Evolutionary conservation across 2,888 invertebrate species (phyloP).

Genomic region (Terebella lapidaria): DNA sequence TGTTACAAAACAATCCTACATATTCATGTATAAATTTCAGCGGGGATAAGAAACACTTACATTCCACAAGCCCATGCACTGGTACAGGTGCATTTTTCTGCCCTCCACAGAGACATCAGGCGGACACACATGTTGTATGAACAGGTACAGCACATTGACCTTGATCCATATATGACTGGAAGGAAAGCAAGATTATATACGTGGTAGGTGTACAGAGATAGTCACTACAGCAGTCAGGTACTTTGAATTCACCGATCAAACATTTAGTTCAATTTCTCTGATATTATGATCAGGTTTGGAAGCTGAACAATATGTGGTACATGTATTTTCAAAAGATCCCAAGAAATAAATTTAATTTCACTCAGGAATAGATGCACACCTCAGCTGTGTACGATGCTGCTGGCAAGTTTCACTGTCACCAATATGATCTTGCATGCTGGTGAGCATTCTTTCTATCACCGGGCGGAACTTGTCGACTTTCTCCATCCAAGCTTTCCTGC

Average conservation of each 20-base stretch:
- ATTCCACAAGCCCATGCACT: constrained; percentile 33
- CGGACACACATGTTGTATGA: constrained; percentile 36
- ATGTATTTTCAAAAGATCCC: too few species aligned
- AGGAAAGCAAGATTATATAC: neutral
- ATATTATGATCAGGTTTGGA: too few species aligned
- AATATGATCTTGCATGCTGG: neutral
- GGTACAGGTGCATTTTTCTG: constrained; percentile 18
- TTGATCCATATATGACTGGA: constrained; percentile 34
- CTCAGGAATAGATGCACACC: too few species aligned
- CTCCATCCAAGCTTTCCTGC: constrained; percentile 28
- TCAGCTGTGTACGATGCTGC: too few species aligned
- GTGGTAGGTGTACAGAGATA: neutral
- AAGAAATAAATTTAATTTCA: too few species aligned
- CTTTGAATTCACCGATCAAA: too few species aligned
- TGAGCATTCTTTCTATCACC: constrained; percentile 25
- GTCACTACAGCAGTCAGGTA: too few species aligned
- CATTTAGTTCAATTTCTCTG: too few species aligned
- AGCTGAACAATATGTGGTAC: too few species aligned
- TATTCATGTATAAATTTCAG: neutral
- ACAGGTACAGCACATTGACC: constrained; percentile 33
- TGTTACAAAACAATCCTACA: too few species aligned
- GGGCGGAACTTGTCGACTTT: constrained; percentile 29
- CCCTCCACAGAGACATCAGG: constrained; percentile 17
- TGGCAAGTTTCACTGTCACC: too few species aligned
- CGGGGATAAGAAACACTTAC: constrained; percentile 25